These are phyloP conservation scores for Euzophera pinguis DNA, from an alignment of 2,888 invertebrate genomes.

Conservation along the genomic window DNA sequence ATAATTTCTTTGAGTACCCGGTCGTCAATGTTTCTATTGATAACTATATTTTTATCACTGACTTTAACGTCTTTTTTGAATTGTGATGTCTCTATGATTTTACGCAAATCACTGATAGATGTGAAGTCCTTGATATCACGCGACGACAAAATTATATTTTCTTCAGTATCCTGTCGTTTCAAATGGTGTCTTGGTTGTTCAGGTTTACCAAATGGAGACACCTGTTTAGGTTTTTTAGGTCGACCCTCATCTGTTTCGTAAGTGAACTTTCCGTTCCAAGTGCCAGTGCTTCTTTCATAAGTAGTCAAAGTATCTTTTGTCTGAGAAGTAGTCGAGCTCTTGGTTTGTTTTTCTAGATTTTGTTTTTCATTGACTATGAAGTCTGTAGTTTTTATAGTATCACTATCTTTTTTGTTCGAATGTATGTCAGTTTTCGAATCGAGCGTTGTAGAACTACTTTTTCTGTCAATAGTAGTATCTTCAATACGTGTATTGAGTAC, in stretches of 20 bases:
- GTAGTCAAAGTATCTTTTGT: conserved; percentile 66
- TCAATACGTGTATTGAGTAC: conserved; percentile 43
- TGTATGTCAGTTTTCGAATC: conserved; percentile 43
- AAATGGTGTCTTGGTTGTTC: conserved; percentile 66
- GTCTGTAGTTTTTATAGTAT: conserved; percentile 53
- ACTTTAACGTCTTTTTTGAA: conserved; percentile 66
- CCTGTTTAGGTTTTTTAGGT: conserved; percentile 61
- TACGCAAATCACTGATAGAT: conserved; percentile 68
- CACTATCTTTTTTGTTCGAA: conserved; percentile 43
- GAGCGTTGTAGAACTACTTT: conserved; percentile 41
- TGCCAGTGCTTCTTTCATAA: conserved; percentile 70
- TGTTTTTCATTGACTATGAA: conserved; percentile 68
- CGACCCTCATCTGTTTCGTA: conserved; percentile 72
- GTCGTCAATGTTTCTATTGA: conserved; percentile 70
- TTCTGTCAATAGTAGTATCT: conserved; percentile 39
- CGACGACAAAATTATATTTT: conserved; percentile 71
- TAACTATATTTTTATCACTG: conserved; percentile 71
- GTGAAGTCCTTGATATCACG: conserved; percentile 74
- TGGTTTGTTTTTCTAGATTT: conserved; percentile 71
- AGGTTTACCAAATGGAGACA: conserved; percentile 65
- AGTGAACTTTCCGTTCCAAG: conserved; percentile 80
- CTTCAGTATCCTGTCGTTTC: conserved; percentile 70
- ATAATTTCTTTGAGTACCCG: conserved; percentile 69
- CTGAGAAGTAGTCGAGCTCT: conserved; percentile 57
- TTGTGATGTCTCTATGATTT: conserved; percentile 67